Base-by-base conservation (phyloP, 1,140 invertebrate species). In the Lepidostoma basale region DNA sequence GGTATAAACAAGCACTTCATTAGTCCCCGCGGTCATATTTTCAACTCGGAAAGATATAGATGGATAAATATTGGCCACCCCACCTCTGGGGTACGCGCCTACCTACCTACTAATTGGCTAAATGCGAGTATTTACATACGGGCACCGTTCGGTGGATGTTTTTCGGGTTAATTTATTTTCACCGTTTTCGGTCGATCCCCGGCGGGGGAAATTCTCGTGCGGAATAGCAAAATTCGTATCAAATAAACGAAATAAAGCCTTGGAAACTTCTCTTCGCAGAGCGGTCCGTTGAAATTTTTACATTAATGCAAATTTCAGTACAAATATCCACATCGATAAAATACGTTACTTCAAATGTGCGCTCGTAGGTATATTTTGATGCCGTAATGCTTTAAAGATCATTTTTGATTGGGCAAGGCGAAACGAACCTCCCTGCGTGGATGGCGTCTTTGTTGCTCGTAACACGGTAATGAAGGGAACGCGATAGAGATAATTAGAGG, bases 1-100 rank as follows among this genome's bases (percentile, higher is more conserved):
- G 70, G 70, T 65, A 72, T 72, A 72, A 72, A 72, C 70, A 72
- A 72, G 70, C 70, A 65, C 70, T 72, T 72, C 70, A 72, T 72
- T 72, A 72, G 60, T 72, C 70, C 70, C 70, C 70, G 70, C 62
- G 70, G 70, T 68, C 70, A 72, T 72, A 72, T 72, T 72, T 72
- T 72, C 70, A 66, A 72, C 70, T 68, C 64, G 47, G 49, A 59
- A 62, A 68, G 70, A 72, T 68, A 68, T 66, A 72, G 67, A 72
- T 72, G 70, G 65, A 65, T 72, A 71, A 71, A 68, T 65, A 70
- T 59, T 45, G 62, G 62, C 52, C 33, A 56, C 22, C 45, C 45
- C 40, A 42, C 59, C 69, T 36, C 58, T 12, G 25, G 47, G 65
- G 52, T 25, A 25, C 12, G 10, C 3, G 47, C 47, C 47, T 28